Evolutionary conservation across 2,888 invertebrate genomes (phyloP), one percentile per base, ranked within the genome.

Genomic region (Xiphydria camelus): DNA sequence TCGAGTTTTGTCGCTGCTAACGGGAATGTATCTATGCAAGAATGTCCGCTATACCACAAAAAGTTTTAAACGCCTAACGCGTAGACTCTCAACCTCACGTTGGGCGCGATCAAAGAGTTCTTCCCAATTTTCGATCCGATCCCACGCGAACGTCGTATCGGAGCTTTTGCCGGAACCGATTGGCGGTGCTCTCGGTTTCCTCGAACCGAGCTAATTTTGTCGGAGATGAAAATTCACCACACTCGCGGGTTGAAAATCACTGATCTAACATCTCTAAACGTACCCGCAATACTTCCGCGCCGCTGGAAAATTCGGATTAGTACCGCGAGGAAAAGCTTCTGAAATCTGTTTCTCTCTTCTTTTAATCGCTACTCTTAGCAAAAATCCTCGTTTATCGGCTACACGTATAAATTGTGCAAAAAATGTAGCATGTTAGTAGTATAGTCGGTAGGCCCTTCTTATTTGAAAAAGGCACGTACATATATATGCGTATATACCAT

Each of bases 341-440:
- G 5, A 29, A 4, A 14, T 29, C 15, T 2, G n/a, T 26, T 25
- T 26, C 14, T 29, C 14, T 4, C 15, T 9, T 2, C 4, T 10
- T 12, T 29, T 5, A 12, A 29, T 29, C 5, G 9, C 37, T 41
- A 47, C 41, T 44, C 37, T 54, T 59, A 57, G 57, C 57, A 57
- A 61, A 61, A 60, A 59, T 41, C 42, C 39, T 23, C 29, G 58
- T 47, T 45, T 55, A 55, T 58, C 47, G 45, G 53, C 59, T 61
- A 62, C 48, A 60, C 55, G 61, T 62, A 64, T 58, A 64, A 63
- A 64, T 64, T 57, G 60, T 62, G 60, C 59, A 64, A 65, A 65
- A 62, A 58, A 62, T 53, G 47, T 58, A 57, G 57, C 57, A 51
- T 63, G 48, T 53, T 59, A n/a, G n/a, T n/a, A n/a, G n/a, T 53